Base-by-base conservation (phyloP, 2,888 invertebrate genomes). In the Phrixothrix hirtus region DNA sequence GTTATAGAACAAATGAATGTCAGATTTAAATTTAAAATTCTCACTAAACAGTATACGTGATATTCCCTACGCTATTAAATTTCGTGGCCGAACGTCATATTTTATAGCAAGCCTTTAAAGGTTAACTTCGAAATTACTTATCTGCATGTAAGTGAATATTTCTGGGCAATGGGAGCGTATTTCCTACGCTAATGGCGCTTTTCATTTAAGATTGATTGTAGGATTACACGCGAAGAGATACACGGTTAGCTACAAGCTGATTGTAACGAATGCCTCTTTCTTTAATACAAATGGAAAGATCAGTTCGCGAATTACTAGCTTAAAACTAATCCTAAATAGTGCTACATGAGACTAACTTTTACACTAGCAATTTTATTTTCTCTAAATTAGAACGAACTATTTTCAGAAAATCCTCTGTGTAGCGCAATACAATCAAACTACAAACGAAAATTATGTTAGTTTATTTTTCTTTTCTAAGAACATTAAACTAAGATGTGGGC, bases 201-300 rank as follows among this genome's bases (percentile, higher is more conserved):
- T 63, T 60, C 57, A 55, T 45, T 36, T 37, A 48, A 57, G 66
- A 68, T 68, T 66, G 64, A 68, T 66, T 60, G 64, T 43, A 56
- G 61, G 57, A 62, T 60, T 60, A 56, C 68, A 68, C 66, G 66
- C 66, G 60, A 68, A 56, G 60, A 63, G 65, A 65, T 62, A 58
- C 60, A 66, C 54, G 47, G 58, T 54, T 38, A 49, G 46, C 47
- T 29, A 36, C 36, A 36, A 39, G 42, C 32, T 42, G 37, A 37
- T 39, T 38, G 42, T 30, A 27, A 41, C 21, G 32, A 34, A 35
- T 41, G 16, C 31, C 34, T 12, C 35, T 16, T 25, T 11, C 16
- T 5, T 16, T 26, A 9, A 7, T 29, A 42, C 17, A 31, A 42
- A 42, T 42, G 30, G 32, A 42, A 32, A 14, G 32, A 32, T 29